phyloP scores from a whole-genome alignment of 2,113 vertebrate species.

The Thunnus thynnus region DNA sequence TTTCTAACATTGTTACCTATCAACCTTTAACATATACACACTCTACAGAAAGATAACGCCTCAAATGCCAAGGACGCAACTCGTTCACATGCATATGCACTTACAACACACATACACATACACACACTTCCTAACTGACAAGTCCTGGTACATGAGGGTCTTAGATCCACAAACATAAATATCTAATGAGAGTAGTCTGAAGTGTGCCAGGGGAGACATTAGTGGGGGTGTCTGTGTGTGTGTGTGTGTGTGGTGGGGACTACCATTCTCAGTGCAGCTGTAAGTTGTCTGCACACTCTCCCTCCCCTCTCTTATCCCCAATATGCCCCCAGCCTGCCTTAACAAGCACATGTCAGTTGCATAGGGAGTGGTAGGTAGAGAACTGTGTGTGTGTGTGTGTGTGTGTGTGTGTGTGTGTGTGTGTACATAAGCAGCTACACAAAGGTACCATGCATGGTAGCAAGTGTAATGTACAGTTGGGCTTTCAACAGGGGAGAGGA shows the following conservation, averaged over 20 bases:
- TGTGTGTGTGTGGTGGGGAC: not conserved
- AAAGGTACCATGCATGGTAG: slow-evolving; percentile 44
- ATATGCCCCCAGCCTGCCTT: slow-evolving; percentile 29
- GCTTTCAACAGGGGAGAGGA: slow-evolving; percentile 42
- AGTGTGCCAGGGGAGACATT: slow-evolving; percentile 40
- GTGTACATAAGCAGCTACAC: slow-evolving; percentile 12
- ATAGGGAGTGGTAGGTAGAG: slow-evolving; percentile 29
- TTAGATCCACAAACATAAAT: slow-evolving; percentile 67
- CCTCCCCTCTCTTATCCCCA: slow-evolving; percentile 6
- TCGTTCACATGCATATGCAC: no score
- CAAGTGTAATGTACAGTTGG: slow-evolving; percentile 39
- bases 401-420: slow-evolving; percentile 29
- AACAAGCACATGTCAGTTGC: slow-evolving; percentile 60
- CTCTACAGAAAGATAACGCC: slow-evolving; percentile 1
- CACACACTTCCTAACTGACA: slow-evolving; percentile 16
- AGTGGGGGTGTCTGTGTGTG: slow-evolving; percentile 14
- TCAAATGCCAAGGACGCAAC: not conserved
- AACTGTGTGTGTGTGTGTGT: slow-evolving; percentile 45
- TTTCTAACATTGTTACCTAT: not conserved
- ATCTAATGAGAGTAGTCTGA: slow-evolving; percentile 67
- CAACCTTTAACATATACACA: not conserved
- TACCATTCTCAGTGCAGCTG: slow-evolving; percentile 16
- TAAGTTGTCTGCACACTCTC: slow-evolving; percentile 3
- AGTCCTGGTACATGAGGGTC: slow-evolving; percentile 50
- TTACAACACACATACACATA: slow-evolving; percentile 8